These are phyloP conservation scores for Euzetes globulus DNA, from an alignment of 2,888 invertebrate species.

Conservation along the genomic window DNA sequence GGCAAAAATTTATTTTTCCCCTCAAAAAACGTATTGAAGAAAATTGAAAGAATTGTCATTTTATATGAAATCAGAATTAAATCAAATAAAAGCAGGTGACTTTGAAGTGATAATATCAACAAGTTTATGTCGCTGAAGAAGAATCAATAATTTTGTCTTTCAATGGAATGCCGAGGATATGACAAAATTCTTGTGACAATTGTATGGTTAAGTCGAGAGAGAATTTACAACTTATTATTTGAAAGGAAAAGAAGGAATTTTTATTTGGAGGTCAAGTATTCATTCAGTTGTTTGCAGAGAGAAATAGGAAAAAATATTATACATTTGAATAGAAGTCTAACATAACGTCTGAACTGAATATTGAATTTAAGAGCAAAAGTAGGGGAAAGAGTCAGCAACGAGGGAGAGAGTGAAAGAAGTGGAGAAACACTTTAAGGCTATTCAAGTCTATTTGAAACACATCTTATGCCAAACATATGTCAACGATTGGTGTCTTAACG, in stretches of 20 bases:
- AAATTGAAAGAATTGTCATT: too few relatives aligned
- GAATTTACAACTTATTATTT: background rate
- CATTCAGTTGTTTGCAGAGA: too few relatives aligned
- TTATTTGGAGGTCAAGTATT: slow-evolving; percentile 9
- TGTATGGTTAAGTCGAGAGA: background rate
- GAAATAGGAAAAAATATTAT: background rate
- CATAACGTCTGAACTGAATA: background rate
- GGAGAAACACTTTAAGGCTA: background rate
- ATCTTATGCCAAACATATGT: slow-evolving; percentile 12
- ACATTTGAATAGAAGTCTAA: background rate
- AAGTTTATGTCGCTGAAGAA: too few relatives aligned
- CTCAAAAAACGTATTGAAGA: background rate
- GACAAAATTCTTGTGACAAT: background rate
- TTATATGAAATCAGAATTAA: too few relatives aligned
- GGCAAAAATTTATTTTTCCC: background rate
- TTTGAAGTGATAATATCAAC: too few relatives aligned
- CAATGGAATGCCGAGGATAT: background rate
- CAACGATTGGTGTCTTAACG: background rate
- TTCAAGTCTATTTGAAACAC: background rate
- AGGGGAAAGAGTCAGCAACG: background rate
- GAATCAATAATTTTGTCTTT: too few relatives aligned
- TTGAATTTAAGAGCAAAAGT: background rate
- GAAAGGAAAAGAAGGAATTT: background rate
- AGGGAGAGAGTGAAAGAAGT: background rate
- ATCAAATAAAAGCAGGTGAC: too few relatives aligned